Base-by-base conservation (phyloP, 2,888 invertebrate genomes). In the Agriopis leucophaearia region DNA sequence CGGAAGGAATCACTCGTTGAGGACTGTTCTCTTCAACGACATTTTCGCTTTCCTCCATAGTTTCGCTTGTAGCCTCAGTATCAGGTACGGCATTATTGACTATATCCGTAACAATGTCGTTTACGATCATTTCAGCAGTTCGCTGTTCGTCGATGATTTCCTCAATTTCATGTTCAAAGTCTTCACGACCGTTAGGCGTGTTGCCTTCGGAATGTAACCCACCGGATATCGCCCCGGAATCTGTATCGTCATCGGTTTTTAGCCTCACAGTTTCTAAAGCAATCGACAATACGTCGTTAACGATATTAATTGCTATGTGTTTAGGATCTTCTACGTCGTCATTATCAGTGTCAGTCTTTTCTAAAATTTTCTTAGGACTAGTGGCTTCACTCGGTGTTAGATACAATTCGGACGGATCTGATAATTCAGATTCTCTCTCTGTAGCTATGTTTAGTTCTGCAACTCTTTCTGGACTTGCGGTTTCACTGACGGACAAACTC, bases 321-420 rank as follows among this genome's bases (percentile, higher is more conserved):
- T 92, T 90, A 6, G 92, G 92, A 73, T 93, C 91, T 66, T 89
- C 89, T 62, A 76, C 79, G 40, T 85, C 85, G 12, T 78, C 75
- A 51, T 48, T 58, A 59, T 88, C 87, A 48, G 47, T 60, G 47
- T 88, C 94, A 84, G 88, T 88, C 87, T 92, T 92, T 78, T 92
- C 92, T 83, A 85, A 84, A 71, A 79, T 81, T 86, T 88, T 91
- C 78, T 88, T 90, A 73, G 94, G 94, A 76, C 94, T 94, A 76
- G 94, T 94, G 47, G 95, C 91, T 84, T 96, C 96, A 48, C 96
- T 96, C 27, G 96, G 96, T 57, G 96, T 96, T 71, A 96, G 87
- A 80, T 96, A 96, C 67, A 95, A 91, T 80, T 96, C 96, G 56
- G 96, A 96, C 71, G 95, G 94, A 84, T 96, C 96, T 74, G 96